phyloP scores from a whole-genome alignment of 2,888 invertebrate genomes.

The Machimus atricapillus region DNA sequence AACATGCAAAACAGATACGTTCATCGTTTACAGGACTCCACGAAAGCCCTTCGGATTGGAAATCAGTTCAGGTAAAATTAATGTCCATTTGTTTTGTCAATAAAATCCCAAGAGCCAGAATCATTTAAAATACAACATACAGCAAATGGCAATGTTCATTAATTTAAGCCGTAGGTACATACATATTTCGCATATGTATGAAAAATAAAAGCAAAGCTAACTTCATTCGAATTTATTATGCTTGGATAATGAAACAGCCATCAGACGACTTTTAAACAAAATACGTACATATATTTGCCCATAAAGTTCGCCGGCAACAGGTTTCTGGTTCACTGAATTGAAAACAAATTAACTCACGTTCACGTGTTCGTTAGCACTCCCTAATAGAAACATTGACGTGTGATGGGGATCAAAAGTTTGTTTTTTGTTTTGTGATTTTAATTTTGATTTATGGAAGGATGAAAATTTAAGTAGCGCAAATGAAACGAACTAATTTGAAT shows the following conservation, averaged over 20 bases:
- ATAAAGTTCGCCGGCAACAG: background rate
- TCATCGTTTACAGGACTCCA: conserved; percentile 67
- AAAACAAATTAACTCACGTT: background rate
- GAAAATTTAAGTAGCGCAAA: background rate
- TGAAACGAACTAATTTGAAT: background rate
- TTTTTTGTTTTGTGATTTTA: background rate
- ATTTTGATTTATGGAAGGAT: background rate
- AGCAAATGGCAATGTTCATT: background rate
- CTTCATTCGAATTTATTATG: background rate
- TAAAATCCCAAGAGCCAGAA: background rate
- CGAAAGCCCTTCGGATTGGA: conserved; percentile 71
- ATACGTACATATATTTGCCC: background rate
- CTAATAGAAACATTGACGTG: background rate
- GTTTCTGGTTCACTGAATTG: background rate
- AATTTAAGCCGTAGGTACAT: background rate
- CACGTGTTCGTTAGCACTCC: background rate
- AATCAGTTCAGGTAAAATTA: conserved; percentile 76
- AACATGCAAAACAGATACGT: conserved; percentile 73
- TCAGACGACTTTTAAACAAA: background rate
- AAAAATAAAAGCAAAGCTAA: background rate
- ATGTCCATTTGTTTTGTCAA: background rate
- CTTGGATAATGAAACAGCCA: background rate
- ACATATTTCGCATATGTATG: background rate
- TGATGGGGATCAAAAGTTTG: background rate
- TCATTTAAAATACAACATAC: background rate